Evolutionary conservation across 1,140 invertebrate species (phyloP).

Genomic region (Drosophila elegans): DNA sequence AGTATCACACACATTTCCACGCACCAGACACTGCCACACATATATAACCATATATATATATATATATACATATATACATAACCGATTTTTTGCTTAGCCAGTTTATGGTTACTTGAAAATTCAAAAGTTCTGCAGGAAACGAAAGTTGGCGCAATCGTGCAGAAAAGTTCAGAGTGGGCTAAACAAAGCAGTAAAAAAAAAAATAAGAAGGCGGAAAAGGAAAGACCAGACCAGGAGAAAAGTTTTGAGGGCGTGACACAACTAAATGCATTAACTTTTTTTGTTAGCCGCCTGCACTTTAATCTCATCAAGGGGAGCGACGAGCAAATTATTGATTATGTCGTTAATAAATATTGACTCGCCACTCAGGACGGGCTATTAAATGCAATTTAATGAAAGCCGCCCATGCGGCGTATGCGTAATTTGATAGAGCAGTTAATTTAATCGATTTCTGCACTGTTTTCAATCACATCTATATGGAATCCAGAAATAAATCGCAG

Average conservation of each 20-base stretch:
- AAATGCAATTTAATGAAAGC: slow-evolving; percentile 67
- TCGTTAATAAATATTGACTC: slow-evolving; percentile 79
- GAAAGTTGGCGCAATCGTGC: slow-evolving; percentile 75
- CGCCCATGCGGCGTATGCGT: slow-evolving; percentile 54
- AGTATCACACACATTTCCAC: slow-evolving; percentile 43
- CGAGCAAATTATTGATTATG: slow-evolving; percentile 70
- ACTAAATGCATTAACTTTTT: slow-evolving; percentile 70
- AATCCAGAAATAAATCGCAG: slow-evolving; percentile 21
- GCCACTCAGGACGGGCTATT: slow-evolving; percentile 60
- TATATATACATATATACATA: neutral
- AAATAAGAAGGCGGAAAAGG: slow-evolving; percentile 13
- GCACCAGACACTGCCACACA: neutral
- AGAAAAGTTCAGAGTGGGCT: slow-evolving; percentile 60
- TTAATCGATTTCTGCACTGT: slow-evolving; percentile 50
- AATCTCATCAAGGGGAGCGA: slow-evolving; percentile 59
- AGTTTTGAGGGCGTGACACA: slow-evolving; percentile 26
- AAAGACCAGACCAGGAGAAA: slow-evolving; percentile 16
- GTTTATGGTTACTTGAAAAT: slow-evolving; percentile 65
- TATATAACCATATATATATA: slow-evolving; percentile 8
- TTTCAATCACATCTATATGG: slow-evolving; percentile 55
- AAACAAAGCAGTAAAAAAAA: slow-evolving; percentile 27
- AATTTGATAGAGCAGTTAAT: slow-evolving; percentile 68
- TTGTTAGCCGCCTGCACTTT: slow-evolving; percentile 46
- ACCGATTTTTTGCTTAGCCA: slow-evolving; percentile 34
- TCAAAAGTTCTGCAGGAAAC: slow-evolving; percentile 71